phyloP scores from a whole-genome alignment of 1,140 invertebrate genomes.

The Pissodes strobi region DNA sequence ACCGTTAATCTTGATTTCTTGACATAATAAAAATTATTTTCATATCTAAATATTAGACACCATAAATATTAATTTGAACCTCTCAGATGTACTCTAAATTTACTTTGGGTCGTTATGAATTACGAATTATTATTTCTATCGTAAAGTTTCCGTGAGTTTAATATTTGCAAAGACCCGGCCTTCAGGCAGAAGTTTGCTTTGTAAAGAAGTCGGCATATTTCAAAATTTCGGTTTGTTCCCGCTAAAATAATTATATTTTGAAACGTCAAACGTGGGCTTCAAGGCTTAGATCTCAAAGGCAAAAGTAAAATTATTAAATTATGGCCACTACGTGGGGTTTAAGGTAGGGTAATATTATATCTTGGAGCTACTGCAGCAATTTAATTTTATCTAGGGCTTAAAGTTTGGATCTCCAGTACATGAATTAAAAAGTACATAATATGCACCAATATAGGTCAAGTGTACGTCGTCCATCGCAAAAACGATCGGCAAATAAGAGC shows the following conservation, averaged over 20 bases:
- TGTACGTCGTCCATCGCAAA: too few species aligned
- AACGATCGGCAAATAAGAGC: too few species aligned
- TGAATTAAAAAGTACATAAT: too few species aligned
- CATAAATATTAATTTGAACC: slow-evolving; percentile 1
- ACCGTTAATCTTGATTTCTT: too few species aligned
- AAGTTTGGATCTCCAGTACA: too few species aligned
- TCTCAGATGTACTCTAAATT: not conserved
- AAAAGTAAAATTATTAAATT: not conserved
- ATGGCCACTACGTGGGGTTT: not conserved
- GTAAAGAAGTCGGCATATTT: slow-evolving; percentile 1
- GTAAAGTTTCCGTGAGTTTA: slow-evolving; percentile 7
- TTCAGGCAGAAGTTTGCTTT: slow-evolving; percentile 4
- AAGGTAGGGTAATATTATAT: too few species aligned
- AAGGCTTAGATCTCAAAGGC: not conserved
- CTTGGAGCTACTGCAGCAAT: too few species aligned
- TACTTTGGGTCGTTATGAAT: not conserved
- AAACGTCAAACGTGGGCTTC: slow-evolving; percentile 6
- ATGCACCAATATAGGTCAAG: too few species aligned
- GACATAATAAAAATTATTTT: too few species aligned
- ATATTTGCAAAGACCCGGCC: slow-evolving; percentile 5
- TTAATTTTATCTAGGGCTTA: too few species aligned
- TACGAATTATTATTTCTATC: not conserved
- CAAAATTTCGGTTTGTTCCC: slow-evolving; percentile 13
- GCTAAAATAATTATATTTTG: slow-evolving; percentile 15
- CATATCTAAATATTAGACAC: not conserved